These are phyloP conservation scores for Stenichneumon culpator DNA, from an alignment of 2,888 invertebrate genomes.

Conservation along the genomic window DNA sequence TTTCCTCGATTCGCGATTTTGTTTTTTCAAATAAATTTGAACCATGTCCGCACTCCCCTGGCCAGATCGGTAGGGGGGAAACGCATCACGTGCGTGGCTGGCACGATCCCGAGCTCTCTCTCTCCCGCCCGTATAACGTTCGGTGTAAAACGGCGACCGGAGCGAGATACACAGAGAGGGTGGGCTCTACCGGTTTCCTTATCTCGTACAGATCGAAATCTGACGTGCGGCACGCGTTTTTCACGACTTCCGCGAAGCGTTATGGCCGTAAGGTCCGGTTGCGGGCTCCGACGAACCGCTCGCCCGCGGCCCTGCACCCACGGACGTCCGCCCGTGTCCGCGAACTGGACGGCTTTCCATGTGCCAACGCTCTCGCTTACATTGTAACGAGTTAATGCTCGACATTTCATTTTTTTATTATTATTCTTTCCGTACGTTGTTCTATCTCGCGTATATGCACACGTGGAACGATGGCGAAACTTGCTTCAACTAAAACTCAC, in stretches of 20 bases:
- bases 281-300: slow-evolving; percentile 21
- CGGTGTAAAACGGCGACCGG: slow-evolving; percentile 3
- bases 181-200: slow-evolving; percentile 79
- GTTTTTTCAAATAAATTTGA: not conserved
- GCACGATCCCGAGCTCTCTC: not conserved
- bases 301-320: slow-evolving; percentile 22
- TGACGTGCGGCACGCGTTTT: slow-evolving; percentile 81
- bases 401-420: slow-evolving; percentile 9
- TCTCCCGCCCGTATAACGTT: not conserved
- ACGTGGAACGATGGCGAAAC: not conserved
- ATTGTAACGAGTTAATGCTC: not conserved
- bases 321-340: slow-evolving; percentile 47
- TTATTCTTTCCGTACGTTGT: not conserved
- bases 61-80: not conserved
- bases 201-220: slow-evolving; percentile 80
- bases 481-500: too few species aligned
- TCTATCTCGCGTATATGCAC: not conserved
- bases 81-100: slow-evolving; percentile 51
- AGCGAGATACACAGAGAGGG: slow-evolving; percentile 3
- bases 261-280: slow-evolving; percentile 25
- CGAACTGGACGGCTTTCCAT: not conserved
- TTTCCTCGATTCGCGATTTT: not conserved
- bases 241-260: slow-evolving; percentile 74
- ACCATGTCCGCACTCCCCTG: not conserved
- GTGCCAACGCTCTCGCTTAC: not conserved